Evolutionary conservation across 2,797 vertebrate species (phyloP), one percentile per base, ranked within the genome.

Genomic region (Cynopterus sphinx): DNA sequence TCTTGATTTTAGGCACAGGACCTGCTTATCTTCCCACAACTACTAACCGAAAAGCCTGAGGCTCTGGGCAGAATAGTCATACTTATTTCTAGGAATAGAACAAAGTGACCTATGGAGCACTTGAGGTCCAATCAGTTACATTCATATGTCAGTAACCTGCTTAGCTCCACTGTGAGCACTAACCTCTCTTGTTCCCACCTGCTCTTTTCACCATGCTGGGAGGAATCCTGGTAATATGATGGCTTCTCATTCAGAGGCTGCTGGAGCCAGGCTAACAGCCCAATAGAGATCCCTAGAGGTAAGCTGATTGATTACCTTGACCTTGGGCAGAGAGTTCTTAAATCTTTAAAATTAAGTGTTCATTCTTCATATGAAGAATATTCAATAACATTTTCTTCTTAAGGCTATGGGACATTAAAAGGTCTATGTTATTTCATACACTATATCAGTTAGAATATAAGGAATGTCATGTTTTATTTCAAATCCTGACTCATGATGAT

Each of bases 391-490:
- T 94, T 81, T 91, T 85, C 16, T 81, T 67, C n/a, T 67, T 65
- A 81, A 77, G 74, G 28, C 26, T 70, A 84, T 22, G 59, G 19
- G 22, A 46, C 39, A 77, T 92, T 89, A 81, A 87, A 96, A 95
- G 71, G 49, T 84, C 41, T 81, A 86, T 15, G 19, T 33, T 91
- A 87, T 59, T 57, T 68, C 22, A 74, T 86, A 31, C 0, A 87
- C 11, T 61, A 21, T 61, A 59, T 79, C 39, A 90, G 65, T 95
- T 87, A 98, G 91, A 97, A 41, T 74, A 84, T 85, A 97, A 97
- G 82, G 31, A 61, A 78, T 39, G 17, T 49, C 26, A 85, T 31
- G 3, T 75, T 92, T 96, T 90, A 88, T 73, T 90, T 95, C 59
- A 79, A 91, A 95, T 83, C 15, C 36, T 26, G 88, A 77, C 9